A percentile compares a stretch with the other conserved stretches of the same genome.
Evolutionary conservation across 2,113 vertebrate genomes (phyloP).

Genomic region (Prunella fulvescens): DNA sequence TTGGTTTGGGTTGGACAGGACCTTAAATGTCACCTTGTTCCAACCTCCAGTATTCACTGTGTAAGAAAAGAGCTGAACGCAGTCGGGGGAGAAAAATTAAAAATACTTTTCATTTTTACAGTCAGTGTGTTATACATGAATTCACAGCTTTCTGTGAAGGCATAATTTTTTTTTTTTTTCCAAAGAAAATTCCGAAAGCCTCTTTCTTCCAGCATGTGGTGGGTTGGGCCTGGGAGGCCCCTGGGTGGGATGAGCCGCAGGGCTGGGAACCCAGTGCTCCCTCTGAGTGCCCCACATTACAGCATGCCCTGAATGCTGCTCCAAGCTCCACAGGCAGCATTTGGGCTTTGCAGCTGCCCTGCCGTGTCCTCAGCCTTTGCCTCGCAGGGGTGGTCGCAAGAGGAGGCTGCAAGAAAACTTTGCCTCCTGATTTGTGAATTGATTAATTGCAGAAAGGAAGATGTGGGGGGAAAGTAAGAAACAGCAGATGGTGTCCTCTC

Average conservation of each 20-base stretch:
- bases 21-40: not conserved
- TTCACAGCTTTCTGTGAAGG: not conserved
- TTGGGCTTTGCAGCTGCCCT: not conserved
- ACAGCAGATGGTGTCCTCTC: conserved; percentile 24
- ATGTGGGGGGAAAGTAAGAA: not conserved
- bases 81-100: not conserved
- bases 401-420: not conserved
- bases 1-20: not conserved
- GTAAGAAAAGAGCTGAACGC: not conserved
- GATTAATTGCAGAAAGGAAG: not conserved
- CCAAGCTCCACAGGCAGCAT: not conserved
- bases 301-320: not conserved
- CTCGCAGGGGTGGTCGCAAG: accelerated
- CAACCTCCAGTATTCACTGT: not conserved
- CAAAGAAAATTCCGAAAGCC: not conserved
- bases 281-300: not conserved
- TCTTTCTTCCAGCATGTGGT: not conserved
- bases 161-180: not conserved
- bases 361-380: not conserved
- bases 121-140: not conserved
- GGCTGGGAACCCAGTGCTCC: not conserved
- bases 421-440: not conserved
- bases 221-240: not conserved
- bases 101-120: not conserved
- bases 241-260: not conserved